These are phyloP conservation scores for Psephotus haematonotus DNA, from an alignment of 2,113 vertebrate genomes.

Conservation along the genomic window DNA sequence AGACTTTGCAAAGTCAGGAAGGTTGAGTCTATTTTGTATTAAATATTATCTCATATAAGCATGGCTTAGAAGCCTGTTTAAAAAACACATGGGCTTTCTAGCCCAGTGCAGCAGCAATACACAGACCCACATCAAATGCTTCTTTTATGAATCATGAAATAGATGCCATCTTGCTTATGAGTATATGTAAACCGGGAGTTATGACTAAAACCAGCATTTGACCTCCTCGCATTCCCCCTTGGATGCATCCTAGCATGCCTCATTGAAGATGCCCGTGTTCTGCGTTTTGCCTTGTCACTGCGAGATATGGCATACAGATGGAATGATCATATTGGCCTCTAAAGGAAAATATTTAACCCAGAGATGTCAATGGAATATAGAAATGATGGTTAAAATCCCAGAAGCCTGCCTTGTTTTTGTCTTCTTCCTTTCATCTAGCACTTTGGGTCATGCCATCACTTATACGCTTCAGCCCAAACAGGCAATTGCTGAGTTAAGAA, in stretches of 20 bases:
- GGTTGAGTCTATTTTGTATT: background rate
- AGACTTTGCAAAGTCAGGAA: background rate
- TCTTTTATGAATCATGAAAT: background rate
- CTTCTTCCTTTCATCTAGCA: slow-evolving; percentile 71
- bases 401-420: slow-evolving; percentile 71
- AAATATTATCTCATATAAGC: background rate
- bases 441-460: slow-evolving; percentile 75
- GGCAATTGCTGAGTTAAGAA: slow-evolving; percentile 74
- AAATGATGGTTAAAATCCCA: slow-evolving; percentile 68
- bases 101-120: background rate
- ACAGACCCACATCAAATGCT: background rate
- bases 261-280: background rate
- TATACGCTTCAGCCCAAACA: slow-evolving; percentile 67
- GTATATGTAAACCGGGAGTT: background rate
- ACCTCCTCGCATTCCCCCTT: background rate
- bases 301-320: slow-evolving; percentile 19
- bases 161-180: background rate
- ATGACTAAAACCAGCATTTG: background rate
- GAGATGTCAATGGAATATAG: slow-evolving; percentile 63
- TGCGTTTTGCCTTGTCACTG: background rate
- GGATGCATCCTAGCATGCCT: background rate
- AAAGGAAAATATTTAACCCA: slow-evolving; percentile 68
- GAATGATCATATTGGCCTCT: slow-evolving; percentile 49
- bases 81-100: background rate
- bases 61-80: background rate